Evolutionary conservation across 1,140 invertebrate species (phyloP).

Genomic region (Nasonia giraulti): DNA sequence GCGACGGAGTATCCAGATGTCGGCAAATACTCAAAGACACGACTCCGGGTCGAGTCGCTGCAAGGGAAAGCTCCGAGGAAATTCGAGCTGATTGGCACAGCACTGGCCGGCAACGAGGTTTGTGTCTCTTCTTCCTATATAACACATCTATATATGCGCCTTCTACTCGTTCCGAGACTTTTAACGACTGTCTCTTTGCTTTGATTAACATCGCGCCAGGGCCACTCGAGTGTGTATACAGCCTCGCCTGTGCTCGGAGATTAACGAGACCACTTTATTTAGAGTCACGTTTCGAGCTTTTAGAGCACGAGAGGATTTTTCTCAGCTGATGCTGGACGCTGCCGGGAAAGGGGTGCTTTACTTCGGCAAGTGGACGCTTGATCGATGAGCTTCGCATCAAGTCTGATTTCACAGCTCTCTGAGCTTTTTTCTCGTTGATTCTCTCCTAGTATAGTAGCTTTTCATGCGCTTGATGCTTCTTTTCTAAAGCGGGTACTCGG

Average conservation of each 20-base stretch:
- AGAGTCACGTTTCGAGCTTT: background rate
- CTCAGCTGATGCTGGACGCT: background rate
- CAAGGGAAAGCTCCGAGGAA: slow-evolving; percentile 43
- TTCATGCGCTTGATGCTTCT: background rate
- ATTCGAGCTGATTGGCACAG: slow-evolving; percentile 61
- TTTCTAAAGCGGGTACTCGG: too few relatives aligned
- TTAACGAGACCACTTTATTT: background rate
- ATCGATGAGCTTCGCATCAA: slow-evolving; percentile 4
- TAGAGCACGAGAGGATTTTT: background rate
- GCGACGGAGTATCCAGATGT: background rate
- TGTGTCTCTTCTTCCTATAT: background rate
- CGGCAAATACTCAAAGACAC: background rate
- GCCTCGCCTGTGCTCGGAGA: background rate
- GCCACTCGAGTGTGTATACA: background rate
- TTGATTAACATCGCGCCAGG: background rate
- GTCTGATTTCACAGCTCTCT: background rate
- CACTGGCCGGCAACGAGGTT: slow-evolving; percentile 33
- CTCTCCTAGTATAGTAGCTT: slow-evolving; percentile 42
- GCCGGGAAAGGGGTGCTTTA: background rate
- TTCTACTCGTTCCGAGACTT: background rate
- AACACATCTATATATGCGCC: background rate
- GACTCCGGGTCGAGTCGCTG: background rate
- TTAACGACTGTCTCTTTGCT: background rate
- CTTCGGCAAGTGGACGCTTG: background rate
- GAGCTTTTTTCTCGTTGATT: background rate